Evolutionary conservation across 92 coral and sea anemone genomes (phyloP), one percentile per base, ranked within the genome.

Genomic region (Paragorgia papillata): DNA sequence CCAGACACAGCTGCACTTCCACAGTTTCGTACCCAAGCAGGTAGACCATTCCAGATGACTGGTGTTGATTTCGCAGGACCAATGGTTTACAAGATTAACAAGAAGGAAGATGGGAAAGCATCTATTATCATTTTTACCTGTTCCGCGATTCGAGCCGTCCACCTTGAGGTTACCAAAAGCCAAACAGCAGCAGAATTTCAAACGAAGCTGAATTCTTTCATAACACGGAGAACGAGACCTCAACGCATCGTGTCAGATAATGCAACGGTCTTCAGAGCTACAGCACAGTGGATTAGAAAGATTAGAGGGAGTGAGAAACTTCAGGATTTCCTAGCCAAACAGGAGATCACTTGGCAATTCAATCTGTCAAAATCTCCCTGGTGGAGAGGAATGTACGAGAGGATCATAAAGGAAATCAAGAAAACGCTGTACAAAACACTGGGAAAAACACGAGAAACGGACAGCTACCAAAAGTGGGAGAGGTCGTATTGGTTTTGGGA

Each of bases 351-450:
- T 2, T 83, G 87, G 84, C 82, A 75, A 76, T 82, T 86, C 81
- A 76, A 87, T 76, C 51, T 69, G 0, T 61, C 87, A 2, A 83
- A 64, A 25, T 87, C 85, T n/a, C 88, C 88, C 7, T 78, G 83
- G 87, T 83, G 90, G 88, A 85, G 87, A 79, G 83, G 85, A 37
- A 59, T 81, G 74, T 81, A 81, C 26, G 80, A 81, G 60, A 15
- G 85, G 21, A 39, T 74, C 4, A 75, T 82, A 77, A 83, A 77
- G 51, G 83, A 83, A 49, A 35, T 76, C 3, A 83, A 83, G 79
- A 76, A 83, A 64, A 68, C 84, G 14, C 62, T 83, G 51, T 83
- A 76, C 79, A 83, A 83, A 71, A 83, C 83, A 40, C 63, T 83
- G 53, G 65, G 83, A 22, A 77, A 53, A 29, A 82, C 75, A 64